Percentiles rank a stretch among this genome's conserved stretches.
Conservation (phyloP, 1,140 invertebrate species). For the honey bee (Apis mellifera) region Amel_HAv3.1 CM009933.2:9635001-9635500, state of each 20-base stretch:
- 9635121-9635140: background rate
- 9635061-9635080: too few relatives aligned
- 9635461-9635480: background rate
- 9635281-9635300: background rate
- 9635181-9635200: background rate
- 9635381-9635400: background rate
- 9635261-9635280: conserved; percentile 2
- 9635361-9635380: background rate
- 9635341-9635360: conserved; percentile 32
- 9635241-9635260: background rate
- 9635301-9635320: too few relatives aligned
- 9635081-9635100: background rate
- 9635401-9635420: background rate
- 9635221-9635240: background rate
- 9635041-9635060: too few relatives aligned
- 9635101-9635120: background rate
- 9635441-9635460: background rate
- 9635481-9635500: background rate
- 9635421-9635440: background rate
- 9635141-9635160: background rate
- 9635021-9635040: too few relatives aligned
- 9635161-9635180: background rate
- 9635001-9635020: too few relatives aligned
- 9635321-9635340: background rate
- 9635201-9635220: background rate